Base-by-base conservation (phyloP, 2,113 vertebrate species). In the Ceyx cyanopectus region DNA sequence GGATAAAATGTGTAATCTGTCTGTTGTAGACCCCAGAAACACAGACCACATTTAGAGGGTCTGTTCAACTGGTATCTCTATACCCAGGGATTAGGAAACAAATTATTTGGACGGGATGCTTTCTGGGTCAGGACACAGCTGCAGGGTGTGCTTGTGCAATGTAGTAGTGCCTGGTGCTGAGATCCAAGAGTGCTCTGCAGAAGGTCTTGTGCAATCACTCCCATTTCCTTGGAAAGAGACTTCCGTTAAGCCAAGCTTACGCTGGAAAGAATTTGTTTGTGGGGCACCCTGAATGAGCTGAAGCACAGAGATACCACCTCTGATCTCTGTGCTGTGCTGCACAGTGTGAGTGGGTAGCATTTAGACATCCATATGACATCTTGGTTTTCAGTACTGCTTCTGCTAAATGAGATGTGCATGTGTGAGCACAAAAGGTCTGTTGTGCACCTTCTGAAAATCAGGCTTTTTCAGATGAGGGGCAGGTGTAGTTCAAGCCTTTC, bases 321-420 rank as follows among this genome's bases (percentile, higher is more conserved):
- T 72, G 57, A 8, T 74, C 51, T 77, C 9, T 40, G 62, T 2
- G 6, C 57, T 63, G 41, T 45, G 61, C 43, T 46, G 19, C 0
- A 0, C 13, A 9, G 45, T 4, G 2, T 27, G 48, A 67, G 48
- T 27, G 34, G 32, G 40, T 1, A 3, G 30, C 61, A 30, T 40
- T 23, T 34, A 58, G n/a, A 13, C 37, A 34, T 9, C 61, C 46
- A 53, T 14, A 2, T 17, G 53, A 3, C 21, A 11, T 32, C 50
- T 24, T 51, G 48, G 24, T 16, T 87, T 79, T 85, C 57, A 10
- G 27, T 65, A 26, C 24, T 60, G 24, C 18, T 76, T 56, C 57
- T 90, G 27, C 58, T 81, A 45, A 30, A 16, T 60, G 53, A 63
- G 54, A 8, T 9, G 9, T 43, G 48, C 45, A 11, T 1, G 0